Percentiles rank a stretch among this genome's conserved stretches.
Evolutionary conservation across 2,797 vertebrate genomes (phyloP).

Genomic region (Pipistrellus pipistrellus): DNA sequence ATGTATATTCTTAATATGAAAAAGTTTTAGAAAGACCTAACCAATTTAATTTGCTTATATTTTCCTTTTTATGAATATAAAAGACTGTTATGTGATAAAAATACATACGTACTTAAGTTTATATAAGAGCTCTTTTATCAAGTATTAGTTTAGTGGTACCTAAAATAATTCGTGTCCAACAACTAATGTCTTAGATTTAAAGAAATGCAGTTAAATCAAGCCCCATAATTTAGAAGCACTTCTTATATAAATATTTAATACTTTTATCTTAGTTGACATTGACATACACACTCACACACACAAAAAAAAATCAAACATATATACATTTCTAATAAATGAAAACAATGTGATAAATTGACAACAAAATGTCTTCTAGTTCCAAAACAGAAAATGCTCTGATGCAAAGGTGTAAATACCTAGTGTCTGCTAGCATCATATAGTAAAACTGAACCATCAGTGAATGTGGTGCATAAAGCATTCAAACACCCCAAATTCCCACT

Average conservation of each 20-base stretch:
- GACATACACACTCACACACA: background rate
- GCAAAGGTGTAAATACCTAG: slow-evolving; percentile 6
- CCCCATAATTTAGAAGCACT: slow-evolving; percentile 26
- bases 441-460: slow-evolving; percentile 14
- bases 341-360: background rate
- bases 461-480: background rate
- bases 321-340: slow-evolving; percentile 55
- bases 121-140: background rate
- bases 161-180: slow-evolving; percentile 22
- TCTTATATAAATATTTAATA: slow-evolving; percentile 55
- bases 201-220: slow-evolving; percentile 61
- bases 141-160: background rate
- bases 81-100: slow-evolving; percentile 45
- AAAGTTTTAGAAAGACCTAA: slow-evolving; percentile 37
- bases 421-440: background rate
- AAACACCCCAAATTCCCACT: background rate
- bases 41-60: slow-evolving; percentile 41
- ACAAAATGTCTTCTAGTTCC: slow-evolving; percentile 33
- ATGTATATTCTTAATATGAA: slow-evolving; percentile 52
- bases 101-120: background rate
- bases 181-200: slow-evolving; percentile 7
- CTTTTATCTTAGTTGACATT: slow-evolving; percentile 37
- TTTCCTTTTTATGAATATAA: slow-evolving; percentile 32
- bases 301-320: background rate
- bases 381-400: slow-evolving; percentile 54